Evolutionary conservation across 2,888 invertebrate species (phyloP).

Genomic region (Xestoiulus laeticollis): DNA sequence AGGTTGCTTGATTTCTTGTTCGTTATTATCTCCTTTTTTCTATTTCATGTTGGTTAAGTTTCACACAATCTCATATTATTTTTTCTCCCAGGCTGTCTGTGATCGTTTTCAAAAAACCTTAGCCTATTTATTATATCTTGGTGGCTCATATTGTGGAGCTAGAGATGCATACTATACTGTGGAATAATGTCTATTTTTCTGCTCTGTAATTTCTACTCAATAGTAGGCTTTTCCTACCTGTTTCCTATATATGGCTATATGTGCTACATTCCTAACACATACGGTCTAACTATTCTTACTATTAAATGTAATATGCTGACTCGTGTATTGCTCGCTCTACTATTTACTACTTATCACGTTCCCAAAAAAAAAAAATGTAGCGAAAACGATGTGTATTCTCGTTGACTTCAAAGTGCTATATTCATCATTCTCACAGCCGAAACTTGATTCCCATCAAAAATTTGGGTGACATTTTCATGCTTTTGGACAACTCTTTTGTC

Average conservation of each 20-base stretch:
- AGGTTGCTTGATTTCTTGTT: constrained; percentile 11
- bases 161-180: constrained; percentile 41
- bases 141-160: constrained; percentile 35
- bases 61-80: constrained; percentile 44
- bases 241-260: constrained; percentile 24
- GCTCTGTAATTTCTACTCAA: constrained; percentile 34
- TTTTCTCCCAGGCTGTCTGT: constrained; percentile 46
- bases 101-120: constrained; percentile 45
- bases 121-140: constrained; percentile 43
- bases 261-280: constrained; percentile 40
- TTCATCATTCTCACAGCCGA: constrained; percentile 29
- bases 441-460: constrained; percentile 1
- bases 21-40: constrained; percentile 44
- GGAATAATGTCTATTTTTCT: constrained; percentile 41
- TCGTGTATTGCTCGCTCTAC: constrained; percentile 29
- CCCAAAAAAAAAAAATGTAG: not conserved
- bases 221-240: constrained; percentile 43
- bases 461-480: not conserved
- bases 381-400: constrained; percentile 15
- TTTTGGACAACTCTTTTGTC: not conserved
- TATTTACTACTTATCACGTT: constrained; percentile 41
- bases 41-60: constrained; percentile 44
- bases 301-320: constrained; percentile 11
- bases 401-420: constrained; percentile 30
- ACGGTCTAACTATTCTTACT: constrained; percentile 41